Conservation (phyloP, 30 jellyfish, hydroid and myxozoan species). For the Aurelia coerulea region DNA sequence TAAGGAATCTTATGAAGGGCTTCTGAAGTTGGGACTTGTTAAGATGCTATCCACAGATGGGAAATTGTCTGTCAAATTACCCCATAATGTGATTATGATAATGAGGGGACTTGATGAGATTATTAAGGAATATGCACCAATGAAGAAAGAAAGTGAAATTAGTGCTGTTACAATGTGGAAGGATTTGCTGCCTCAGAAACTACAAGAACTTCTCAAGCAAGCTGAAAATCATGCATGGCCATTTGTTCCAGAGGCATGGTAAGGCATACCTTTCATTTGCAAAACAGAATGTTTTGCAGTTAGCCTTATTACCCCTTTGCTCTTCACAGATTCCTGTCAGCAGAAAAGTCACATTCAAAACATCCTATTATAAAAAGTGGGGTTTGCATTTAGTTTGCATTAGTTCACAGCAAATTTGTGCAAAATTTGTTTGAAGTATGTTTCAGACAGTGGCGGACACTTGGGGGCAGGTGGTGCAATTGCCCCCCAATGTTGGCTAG, state of each 20-base stretch:
- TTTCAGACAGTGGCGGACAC: too few relatives aligned
- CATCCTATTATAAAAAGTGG: too few relatives aligned
- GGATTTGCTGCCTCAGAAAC: slow-evolving; percentile 23
- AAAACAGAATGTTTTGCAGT: too few relatives aligned
- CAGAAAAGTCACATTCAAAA: too few relatives aligned
- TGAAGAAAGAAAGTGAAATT: background rate
- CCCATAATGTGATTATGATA: background rate
- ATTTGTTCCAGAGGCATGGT: slow-evolving; percentile 66
- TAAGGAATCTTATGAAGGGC: background rate
- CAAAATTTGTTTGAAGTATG: too few relatives aligned
- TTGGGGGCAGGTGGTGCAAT: too few relatives aligned
- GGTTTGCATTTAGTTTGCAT: too few relatives aligned
- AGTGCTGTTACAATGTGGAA: slow-evolving; percentile 8
- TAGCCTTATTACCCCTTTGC: too few relatives aligned
- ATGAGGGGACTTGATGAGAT: background rate
- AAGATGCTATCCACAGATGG: background rate
- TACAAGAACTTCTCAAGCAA: slow-evolving; percentile 17
- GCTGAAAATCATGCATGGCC: slow-evolving; percentile 59
- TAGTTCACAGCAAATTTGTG: too few relatives aligned
- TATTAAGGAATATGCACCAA: background rate
- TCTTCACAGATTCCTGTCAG: too few relatives aligned
- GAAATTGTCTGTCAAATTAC: slow-evolving; percentile 14
- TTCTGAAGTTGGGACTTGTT: slow-evolving; percentile 9
- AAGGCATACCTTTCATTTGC: background rate
- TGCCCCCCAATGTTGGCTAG: too few relatives aligned